phyloP scores from a whole-genome alignment of 2,113 vertebrate genomes.

The Daboia siamensis region DNA sequence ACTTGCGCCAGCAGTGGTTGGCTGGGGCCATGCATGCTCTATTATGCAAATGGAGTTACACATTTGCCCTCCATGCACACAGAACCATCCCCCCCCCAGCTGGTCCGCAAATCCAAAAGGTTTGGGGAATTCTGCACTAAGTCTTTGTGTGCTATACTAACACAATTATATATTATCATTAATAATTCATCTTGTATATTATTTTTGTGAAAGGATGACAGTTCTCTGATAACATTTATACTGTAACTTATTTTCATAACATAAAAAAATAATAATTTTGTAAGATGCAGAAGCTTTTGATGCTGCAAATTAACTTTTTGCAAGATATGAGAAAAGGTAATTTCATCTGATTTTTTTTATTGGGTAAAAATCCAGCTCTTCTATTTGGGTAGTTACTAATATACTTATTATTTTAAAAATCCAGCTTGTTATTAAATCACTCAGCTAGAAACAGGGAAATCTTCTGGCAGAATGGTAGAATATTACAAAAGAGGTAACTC shows the following conservation, averaged over 20 bases:
- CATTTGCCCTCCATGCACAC: neutral
- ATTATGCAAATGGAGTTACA: neutral
- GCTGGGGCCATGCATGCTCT: too few species aligned
- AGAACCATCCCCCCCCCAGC: neutral
- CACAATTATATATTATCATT: neutral
- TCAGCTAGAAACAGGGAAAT: neutral
- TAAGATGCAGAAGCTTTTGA: neutral
- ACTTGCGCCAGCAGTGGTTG: neutral
- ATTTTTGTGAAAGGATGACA: neutral
- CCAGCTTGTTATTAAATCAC: neutral
- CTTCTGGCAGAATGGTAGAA: neutral
- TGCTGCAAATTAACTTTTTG: neutral
- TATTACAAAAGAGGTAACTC: too few species aligned
- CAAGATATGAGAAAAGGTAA: neutral
- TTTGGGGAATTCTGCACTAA: neutral
- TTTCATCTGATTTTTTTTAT: neutral
- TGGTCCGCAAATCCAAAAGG: neutral
- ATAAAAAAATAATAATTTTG: neutral
- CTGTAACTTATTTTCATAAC: neutral
- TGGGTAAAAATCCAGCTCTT: neutral
- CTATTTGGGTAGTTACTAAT: neutral
- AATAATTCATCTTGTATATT: neutral
- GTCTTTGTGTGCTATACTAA: neutral
- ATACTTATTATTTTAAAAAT: too few species aligned
- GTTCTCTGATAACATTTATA: neutral